Conservation (phyloP, 2,113 vertebrate species). For the Hassar affinis region DNA sequence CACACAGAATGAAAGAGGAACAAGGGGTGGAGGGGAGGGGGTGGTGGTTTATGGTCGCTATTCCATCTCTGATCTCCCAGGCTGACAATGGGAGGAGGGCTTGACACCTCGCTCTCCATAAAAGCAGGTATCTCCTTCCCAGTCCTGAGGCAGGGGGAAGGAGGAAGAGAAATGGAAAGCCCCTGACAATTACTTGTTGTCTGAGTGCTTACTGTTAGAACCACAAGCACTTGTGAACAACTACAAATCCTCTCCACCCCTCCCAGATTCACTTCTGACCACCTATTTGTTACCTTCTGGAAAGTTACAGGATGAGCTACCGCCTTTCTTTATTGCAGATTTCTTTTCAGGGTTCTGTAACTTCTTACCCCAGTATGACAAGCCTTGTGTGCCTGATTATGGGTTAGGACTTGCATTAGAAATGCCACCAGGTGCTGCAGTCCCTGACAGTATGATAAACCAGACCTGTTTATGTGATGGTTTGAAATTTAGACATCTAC, state of each 20-base stretch:
- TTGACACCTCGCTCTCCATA: constrained; percentile 65
- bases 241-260: constrained; percentile 52
- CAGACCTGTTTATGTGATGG: background rate
- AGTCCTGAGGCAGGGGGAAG: constrained; percentile 50
- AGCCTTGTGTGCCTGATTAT: background rate
- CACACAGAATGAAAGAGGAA: background rate
- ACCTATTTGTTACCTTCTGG: constrained; percentile 21
- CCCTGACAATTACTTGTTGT: constrained; percentile 57
- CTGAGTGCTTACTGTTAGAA: constrained; percentile 62
- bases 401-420: background rate
- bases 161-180: constrained; percentile 35
- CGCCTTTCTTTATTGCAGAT: constrained; percentile 31
- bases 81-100: constrained; percentile 68
- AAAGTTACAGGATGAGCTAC: constrained; percentile 31
- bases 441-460: background rate
- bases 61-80: constrained; percentile 53
- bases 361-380: constrained; percentile 48
- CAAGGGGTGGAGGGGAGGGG: background rate
- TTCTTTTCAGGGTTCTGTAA: constrained; percentile 42
- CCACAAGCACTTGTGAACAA: constrained; percentile 59
- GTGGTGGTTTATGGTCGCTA: constrained; percentile 22
- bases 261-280: constrained; percentile 17
- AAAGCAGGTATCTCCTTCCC: constrained; percentile 57
- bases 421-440: background rate
- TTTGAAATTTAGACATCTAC: background rate